Conservation (phyloP, 1,140 invertebrate genomes). For the Theocolax elegans region DNA sequence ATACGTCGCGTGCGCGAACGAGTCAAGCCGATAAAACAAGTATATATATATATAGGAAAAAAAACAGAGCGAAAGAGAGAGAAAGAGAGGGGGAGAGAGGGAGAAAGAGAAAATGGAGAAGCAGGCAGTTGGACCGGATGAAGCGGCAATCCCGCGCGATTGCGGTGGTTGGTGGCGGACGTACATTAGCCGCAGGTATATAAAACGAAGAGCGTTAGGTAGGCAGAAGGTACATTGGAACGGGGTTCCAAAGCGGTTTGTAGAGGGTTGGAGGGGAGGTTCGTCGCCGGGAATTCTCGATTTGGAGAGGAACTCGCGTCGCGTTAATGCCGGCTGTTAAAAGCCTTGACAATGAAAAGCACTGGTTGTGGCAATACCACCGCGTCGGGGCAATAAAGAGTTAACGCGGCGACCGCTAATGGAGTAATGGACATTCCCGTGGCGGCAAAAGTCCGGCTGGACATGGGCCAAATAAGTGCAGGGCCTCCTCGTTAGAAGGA, state of each 20-base stretch:
- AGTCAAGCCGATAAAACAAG: no score
- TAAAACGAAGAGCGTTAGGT: neutral
- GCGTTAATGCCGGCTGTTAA: conserved; percentile 46
- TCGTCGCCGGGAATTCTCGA: neutral
- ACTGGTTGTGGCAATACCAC: conserved; percentile 44
- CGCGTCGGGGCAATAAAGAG: conserved; percentile 55
- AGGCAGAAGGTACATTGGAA: neutral
- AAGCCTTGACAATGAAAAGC: conserved; percentile 55
- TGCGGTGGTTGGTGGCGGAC: neutral
- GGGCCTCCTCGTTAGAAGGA: no score
- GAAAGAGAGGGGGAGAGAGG: neutral
- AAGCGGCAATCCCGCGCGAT: no score
- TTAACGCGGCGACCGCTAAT: conserved; percentile 62
- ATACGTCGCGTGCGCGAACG: no score
- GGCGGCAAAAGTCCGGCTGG: conserved; percentile 49
- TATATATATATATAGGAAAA: no score
- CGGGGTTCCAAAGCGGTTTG: neutral
- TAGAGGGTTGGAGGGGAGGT: no score
- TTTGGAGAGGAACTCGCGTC: neutral
- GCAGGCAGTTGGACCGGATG: no score
- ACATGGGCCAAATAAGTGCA: conserved; percentile 56
- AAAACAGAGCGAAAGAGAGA: neutral
- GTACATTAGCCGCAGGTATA: neutral
- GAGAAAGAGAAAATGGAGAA: no score
- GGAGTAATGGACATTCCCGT: conserved; percentile 61